These are phyloP conservation scores for Coboldia fuscipes DNA, from an alignment of 1,140 invertebrate genomes.

Conservation along the genomic window DNA sequence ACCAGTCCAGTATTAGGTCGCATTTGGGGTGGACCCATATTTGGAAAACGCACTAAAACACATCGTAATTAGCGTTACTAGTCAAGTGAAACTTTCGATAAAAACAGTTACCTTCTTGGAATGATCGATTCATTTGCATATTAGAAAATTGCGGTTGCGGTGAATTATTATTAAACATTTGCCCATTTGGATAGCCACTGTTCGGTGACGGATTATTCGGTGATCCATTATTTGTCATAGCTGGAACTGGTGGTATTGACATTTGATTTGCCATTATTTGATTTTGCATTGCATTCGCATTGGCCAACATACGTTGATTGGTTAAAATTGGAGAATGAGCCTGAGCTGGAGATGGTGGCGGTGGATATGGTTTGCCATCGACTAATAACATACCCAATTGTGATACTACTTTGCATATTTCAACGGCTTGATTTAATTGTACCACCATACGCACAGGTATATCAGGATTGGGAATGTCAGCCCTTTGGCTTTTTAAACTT, in stretches of 20 bases:
- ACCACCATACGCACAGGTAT: constrained; percentile 59
- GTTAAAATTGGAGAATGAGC: constrained; percentile 13
- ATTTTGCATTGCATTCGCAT: neutral
- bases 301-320: too few relatives aligned
- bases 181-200: constrained; percentile 16
- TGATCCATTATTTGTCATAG: constrained; percentile 13
- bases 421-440: constrained; percentile 51
- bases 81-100: neutral
- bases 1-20: constrained; percentile 20
- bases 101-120: constrained; percentile 10
- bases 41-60: constrained; percentile 13
- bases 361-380: constrained; percentile 35
- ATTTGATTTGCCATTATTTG: constrained; percentile 15
- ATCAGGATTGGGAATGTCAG: constrained; percentile 66
- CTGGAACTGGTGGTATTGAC: constrained; percentile 6
- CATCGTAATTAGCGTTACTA: neutral
- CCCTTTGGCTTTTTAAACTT: constrained; percentile 52
- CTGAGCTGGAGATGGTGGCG: constrained; percentile 10
- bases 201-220: constrained; percentile 13
- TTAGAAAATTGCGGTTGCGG: constrained; percentile 18
- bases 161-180: constrained; percentile 13
- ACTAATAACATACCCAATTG: constrained; percentile 54
- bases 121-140: constrained; percentile 17
- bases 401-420: constrained; percentile 51
- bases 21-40: constrained; percentile 17